phyloP scores from a whole-genome alignment of 2,888 invertebrate species.

The Xestia c-nigrum region DNA sequence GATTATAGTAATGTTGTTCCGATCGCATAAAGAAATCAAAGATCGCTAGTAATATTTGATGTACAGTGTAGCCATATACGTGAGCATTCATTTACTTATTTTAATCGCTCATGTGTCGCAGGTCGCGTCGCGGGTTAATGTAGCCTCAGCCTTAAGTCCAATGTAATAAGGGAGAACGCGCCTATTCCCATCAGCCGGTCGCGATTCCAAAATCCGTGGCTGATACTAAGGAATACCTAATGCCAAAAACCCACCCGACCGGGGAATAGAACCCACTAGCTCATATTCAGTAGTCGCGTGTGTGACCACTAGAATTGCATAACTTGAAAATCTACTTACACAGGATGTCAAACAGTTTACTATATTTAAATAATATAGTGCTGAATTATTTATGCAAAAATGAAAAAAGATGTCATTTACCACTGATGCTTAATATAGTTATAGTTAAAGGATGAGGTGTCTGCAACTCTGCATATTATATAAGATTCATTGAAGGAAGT shows the following conservation, averaged over 20 bases:
- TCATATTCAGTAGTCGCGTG: not conserved
- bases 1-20: no score
- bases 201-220: not conserved
- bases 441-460: not conserved
- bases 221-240: not conserved
- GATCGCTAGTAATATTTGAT: no score
- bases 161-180: not conserved
- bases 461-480: not conserved
- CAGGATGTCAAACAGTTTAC: not conserved
- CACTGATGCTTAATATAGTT: not conserved
- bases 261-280: not conserved
- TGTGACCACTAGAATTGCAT: not conserved
- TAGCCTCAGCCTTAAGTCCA: no score
- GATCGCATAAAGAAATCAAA: no score
- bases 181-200: not conserved
- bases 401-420: not conserved
- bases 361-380: not conserved
- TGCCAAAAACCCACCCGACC: not conserved
- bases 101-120: no score
- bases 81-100: no score
- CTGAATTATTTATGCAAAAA: not conserved
- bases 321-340: not conserved
- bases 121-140: no score
- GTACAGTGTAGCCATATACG: no score
- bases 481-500: not conserved